Conservation (phyloP, 2,888 invertebrate genomes). For the Pherbina coryleti region DNA sequence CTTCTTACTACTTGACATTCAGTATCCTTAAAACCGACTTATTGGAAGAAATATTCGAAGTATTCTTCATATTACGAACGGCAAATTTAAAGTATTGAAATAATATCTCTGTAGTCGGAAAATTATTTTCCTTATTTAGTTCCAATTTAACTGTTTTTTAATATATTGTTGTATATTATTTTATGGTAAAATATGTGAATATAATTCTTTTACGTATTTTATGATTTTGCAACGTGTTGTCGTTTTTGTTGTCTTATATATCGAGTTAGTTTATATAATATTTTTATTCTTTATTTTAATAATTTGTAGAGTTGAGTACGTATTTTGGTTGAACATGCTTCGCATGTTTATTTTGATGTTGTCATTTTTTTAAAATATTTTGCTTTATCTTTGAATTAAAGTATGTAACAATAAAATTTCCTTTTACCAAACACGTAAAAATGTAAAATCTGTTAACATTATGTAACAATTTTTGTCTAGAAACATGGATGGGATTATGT, state of each 20-base stretch:
- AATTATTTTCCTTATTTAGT: not conserved
- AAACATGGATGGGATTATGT: constrained; percentile 60
- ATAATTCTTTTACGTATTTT: constrained; percentile 62
- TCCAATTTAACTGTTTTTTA: no score
- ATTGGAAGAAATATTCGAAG: constrained; percentile 17
- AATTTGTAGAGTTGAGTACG: constrained; percentile 52
- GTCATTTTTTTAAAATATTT: constrained; percentile 44
- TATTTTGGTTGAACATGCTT: constrained; percentile 51
- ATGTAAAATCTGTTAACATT: constrained; percentile 19
- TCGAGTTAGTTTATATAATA: constrained; percentile 44
- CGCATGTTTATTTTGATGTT: constrained; percentile 42
- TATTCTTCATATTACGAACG: not conserved
- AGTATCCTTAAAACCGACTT: not conserved
- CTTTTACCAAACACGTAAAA: constrained; percentile 20
- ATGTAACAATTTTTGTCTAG: constrained; percentile 42
- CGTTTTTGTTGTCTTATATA: not conserved
- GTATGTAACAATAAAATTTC: not conserved
- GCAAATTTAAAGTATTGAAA: not conserved
- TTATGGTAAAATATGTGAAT: constrained; percentile 51
- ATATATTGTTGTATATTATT: not conserved
- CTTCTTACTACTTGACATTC: not conserved
- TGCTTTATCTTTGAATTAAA: constrained; percentile 41
- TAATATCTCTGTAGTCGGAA: not conserved
- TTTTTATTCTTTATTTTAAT: no score
- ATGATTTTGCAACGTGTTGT: constrained; percentile 35